Evolutionary conservation across 2,797 vertebrate species (phyloP).

Genomic region (Sebastes glaucus): DNA sequence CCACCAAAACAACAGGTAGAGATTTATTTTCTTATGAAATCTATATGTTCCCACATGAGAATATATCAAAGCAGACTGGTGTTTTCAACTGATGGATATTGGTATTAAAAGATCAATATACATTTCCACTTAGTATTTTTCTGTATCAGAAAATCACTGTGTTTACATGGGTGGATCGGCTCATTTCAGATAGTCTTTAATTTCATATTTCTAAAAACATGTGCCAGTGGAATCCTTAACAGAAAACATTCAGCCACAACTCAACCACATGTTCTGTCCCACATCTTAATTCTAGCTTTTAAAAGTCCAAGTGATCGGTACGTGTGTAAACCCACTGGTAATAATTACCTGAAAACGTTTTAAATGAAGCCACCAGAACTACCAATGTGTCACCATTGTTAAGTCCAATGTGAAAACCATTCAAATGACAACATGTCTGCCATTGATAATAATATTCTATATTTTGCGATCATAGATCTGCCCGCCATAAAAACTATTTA

Average conservation of each 20-base stretch:
- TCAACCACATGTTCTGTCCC: conserved; percentile 11
- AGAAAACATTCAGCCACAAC: conserved; percentile 25
- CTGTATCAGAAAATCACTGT: conserved; percentile 88
- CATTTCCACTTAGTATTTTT: conserved; percentile 83
- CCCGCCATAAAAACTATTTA: conserved; percentile 47
- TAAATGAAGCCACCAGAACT: neutral
- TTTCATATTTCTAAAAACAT: conserved; percentile 55
- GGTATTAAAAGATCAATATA: conserved; percentile 67
- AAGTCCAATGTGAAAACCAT: neutral
- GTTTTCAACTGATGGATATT: conserved; percentile 72
- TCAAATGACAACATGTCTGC: conserved; percentile 6
- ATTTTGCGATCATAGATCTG: conserved; percentile 32
- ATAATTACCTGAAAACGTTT: conserved; percentile 8
- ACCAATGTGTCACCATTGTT: neutral
- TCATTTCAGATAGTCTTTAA: conserved; percentile 75
- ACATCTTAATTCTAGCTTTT: conserved; percentile 40
- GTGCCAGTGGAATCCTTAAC: conserved; percentile 46
- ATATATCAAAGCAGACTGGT: conserved; percentile 70
- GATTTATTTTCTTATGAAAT: conserved; percentile 84
- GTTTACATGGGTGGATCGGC: conserved; percentile 80
- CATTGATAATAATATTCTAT: neutral
- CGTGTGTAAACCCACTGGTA: conserved; percentile 30
- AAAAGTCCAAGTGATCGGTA: conserved; percentile 37
- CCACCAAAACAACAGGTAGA: conserved; percentile 66
- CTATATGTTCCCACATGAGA: conserved; percentile 70